phyloP scores from a whole-genome alignment of 1,140 invertebrate species.

The Anastrepha obliqua region DNA sequence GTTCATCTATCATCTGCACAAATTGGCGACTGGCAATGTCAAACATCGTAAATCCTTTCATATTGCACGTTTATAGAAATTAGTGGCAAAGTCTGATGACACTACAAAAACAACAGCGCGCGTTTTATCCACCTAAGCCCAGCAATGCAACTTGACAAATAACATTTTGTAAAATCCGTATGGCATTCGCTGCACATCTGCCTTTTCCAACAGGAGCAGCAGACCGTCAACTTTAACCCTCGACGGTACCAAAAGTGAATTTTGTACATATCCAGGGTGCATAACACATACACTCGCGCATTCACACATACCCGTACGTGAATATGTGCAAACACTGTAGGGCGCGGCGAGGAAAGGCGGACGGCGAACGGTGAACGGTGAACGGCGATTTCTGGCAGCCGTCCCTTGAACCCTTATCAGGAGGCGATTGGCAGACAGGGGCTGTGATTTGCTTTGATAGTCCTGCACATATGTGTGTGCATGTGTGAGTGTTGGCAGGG shows the following conservation, averaged over 20 bases:
- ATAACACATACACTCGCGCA: neutral
- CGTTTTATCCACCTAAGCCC: neutral
- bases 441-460: conserved; percentile 32
- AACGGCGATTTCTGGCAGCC: neutral
- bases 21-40: neutral
- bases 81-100: neutral
- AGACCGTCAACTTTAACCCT: neutral
- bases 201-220: neutral
- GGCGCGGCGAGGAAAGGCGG: neutral
- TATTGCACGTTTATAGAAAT: conserved; percentile 35
- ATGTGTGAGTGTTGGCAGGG: neutral
- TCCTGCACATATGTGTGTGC: neutral
- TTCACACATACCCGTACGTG: neutral
- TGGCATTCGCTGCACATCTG: conserved; percentile 15
- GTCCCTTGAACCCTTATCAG: conserved; percentile 8
- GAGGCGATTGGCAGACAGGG: neutral
- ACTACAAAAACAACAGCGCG: neutral
- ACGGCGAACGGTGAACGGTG: neutral
- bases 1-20: neutral
- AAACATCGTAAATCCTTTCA: conserved; percentile 3
- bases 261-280: neutral
- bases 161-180: neutral
- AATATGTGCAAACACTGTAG: neutral
- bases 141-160: conserved; percentile 8
- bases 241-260: neutral